Percentiles rank a stretch among this genome's conserved stretches.
Evolutionary conservation across 2,888 invertebrate genomes (phyloP).

Genomic region (Dryococelus australis): DNA sequence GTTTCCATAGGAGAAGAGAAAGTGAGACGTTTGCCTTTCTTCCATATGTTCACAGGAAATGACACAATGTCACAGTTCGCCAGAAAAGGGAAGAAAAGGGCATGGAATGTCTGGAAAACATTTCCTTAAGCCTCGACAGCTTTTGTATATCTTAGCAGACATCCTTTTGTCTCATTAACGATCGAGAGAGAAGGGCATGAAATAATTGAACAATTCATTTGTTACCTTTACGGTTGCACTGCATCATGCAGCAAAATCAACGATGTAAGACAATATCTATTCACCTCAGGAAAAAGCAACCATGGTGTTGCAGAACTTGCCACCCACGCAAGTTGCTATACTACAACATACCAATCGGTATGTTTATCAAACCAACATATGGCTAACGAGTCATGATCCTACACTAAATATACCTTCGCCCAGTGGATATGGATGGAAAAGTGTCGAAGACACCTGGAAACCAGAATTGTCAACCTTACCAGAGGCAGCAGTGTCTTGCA

Average conservation of each 20-base stretch:
- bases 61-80: slow-evolving; percentile 6
- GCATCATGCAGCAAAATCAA: background rate
- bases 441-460: background rate
- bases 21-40: background rate
- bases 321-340: background rate
- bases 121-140: background rate
- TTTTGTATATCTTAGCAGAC: background rate
- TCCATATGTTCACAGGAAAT: background rate
- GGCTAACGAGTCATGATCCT: slow-evolving; percentile 1
- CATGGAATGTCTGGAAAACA: slow-evolving; percentile 19
- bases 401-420: background rate
- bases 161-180: background rate
- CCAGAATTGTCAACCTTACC: background rate
- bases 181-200: background rate
- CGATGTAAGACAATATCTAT: slow-evolving; percentile 3
- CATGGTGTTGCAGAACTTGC: background rate
- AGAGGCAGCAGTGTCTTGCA: slow-evolving; percentile 19
- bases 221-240: background rate
- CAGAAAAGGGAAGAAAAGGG: background rate
- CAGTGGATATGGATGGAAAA: background rate
- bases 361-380: background rate
- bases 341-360: background rate
- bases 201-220: background rate
- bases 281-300: background rate
- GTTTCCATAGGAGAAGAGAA: background rate